phyloP scores from a whole-genome alignment of 2,797 vertebrate species.

The Cottoperca gobio region DNA sequence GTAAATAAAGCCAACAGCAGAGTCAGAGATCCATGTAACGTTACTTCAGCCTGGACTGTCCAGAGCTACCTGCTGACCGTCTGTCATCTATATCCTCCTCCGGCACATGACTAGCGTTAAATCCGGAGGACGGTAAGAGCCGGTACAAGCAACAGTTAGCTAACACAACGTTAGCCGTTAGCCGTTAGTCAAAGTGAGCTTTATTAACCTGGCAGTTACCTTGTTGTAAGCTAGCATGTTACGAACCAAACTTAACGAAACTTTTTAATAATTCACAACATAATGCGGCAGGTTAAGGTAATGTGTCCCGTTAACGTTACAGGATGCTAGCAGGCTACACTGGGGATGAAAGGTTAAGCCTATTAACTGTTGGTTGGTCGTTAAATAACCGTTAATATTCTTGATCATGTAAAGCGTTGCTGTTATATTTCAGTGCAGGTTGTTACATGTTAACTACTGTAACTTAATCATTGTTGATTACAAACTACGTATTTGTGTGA shows the following conservation, averaged over 20 bases:
- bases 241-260: background rate
- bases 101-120: background rate
- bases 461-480: no score
- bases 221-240: background rate
- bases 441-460: no score
- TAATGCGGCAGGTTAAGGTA: background rate
- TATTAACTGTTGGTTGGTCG: no score
- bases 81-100: slow-evolving; percentile 19
- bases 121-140: slow-evolving; percentile 26
- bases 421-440: background rate
- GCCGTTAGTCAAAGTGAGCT: background rate
- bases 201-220: background rate
- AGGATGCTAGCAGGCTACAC: background rate
- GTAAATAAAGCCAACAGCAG: background rate
- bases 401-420: background rate
- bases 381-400: no score
- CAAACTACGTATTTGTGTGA: no score
- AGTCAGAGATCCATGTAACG: background rate
- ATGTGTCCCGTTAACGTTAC: background rate
- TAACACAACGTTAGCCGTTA: background rate
- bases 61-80: slow-evolving; percentile 13
- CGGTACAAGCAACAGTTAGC: background rate
- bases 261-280: background rate
- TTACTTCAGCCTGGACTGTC: background rate
- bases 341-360: background rate